These are phyloP conservation scores for Scolopax mira DNA, from an alignment of 2,113 vertebrate genomes.

Conservation along the genomic window DNA sequence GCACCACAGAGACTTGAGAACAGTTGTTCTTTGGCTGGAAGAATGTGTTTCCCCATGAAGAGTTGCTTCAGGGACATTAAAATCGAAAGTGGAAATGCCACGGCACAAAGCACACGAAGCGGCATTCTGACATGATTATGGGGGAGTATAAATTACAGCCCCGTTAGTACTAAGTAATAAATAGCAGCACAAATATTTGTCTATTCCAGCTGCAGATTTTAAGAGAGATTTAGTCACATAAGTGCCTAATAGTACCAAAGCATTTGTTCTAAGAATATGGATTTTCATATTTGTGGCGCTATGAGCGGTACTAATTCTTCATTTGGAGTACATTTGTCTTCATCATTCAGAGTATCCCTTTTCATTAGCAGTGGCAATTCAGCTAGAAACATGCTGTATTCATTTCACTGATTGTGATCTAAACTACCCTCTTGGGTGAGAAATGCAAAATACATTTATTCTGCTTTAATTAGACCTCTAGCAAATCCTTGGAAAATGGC, in stretches of 20 bases:
- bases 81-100: not conserved
- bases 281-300: not conserved
- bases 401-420: slow-evolving; percentile 36
- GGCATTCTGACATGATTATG: not conserved
- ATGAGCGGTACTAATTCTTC: slow-evolving; percentile 5
- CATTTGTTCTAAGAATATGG: not conserved
- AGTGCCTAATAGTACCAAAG: not conserved
- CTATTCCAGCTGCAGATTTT: not conserved
- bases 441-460: slow-evolving; percentile 52
- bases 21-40: not conserved
- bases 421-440: slow-evolving; percentile 19
- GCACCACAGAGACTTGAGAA: not conserved
- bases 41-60: not conserved
- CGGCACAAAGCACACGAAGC: not conserved
- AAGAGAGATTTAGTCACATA: not conserved
- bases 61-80: not conserved
- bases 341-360: not conserved
- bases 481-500: not conserved
- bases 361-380: slow-evolving; percentile 28
- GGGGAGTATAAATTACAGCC: not conserved
- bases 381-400: not conserved
- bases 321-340: slow-evolving; percentile 47
- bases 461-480: slow-evolving; percentile 49
- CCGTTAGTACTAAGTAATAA: not conserved
- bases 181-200: slow-evolving; percentile 14